Base-by-base conservation (phyloP, 2,888 invertebrate genomes). In the Acrobasis suavella region DNA sequence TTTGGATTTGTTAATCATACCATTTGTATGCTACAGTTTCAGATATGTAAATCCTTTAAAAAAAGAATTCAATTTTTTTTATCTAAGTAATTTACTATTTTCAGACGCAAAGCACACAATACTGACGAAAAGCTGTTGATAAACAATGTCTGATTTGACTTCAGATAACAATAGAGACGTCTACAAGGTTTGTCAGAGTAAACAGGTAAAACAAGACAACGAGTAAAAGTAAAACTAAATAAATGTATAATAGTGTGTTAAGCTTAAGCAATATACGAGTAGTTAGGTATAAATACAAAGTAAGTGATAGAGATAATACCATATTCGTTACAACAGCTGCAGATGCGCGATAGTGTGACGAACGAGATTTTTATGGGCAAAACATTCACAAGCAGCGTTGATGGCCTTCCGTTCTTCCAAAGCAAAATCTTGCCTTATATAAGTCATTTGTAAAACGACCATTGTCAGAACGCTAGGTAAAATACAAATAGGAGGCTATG, bases 291-390 rank as follows among this genome's bases (percentile, higher is more conserved):
- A 58, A 56, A 58, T 54, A 61, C 50, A 17, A 46, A 59, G 14
- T 17, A 46, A 9, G 22, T 60, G 58, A 32, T 64, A 38, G 52
- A 52, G 59, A 60, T 61, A 61, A 58, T 62, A 62, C 62, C 62
- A 50, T 64, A 58, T 62, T 69, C 51, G 51, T 51, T 51, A 60
- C 60, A 51, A 51, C 39, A 0, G 39, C 51, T 51, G 62, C 66
- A 65, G 65, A 66, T 63, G 65, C 69, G 67, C 60, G 68, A 68
- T 69, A 70, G 69, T 76, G 75, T 76, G 73, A 76, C 73, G 71
- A 75, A 75, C 60, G 67, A 66, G 56, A 63, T 65, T 73, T 72
- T 73, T 72, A 75, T 70, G 71, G 65, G 50, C 63, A 65, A 58
- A 67, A 65, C 67, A 67, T 71, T 71, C 66, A 67, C 69, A 69